Base-by-base conservation (phyloP, 2,888 invertebrate genomes). In the Thymelicus sylvestris region DNA sequence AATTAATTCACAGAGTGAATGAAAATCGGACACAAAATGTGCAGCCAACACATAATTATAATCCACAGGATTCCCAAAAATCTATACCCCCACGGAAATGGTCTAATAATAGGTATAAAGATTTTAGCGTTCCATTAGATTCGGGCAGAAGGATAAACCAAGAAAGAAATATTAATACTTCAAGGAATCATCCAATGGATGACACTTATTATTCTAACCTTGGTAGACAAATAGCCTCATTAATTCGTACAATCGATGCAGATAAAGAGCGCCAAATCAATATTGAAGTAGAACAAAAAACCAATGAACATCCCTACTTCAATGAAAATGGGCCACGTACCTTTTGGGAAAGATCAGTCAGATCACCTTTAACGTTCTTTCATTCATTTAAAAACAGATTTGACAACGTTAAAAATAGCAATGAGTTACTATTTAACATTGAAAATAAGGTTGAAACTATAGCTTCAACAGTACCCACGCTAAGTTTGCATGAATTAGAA, bases 281-380 rank as follows among this genome's bases (percentile, higher is more conserved):
- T 73, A 79, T 85, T 66, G 81, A 87, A 78, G 77, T 85, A 71
- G 82, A 85, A 50, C 61, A 71, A n/a, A 76, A 78, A 67, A 67
- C 72, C 38, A 76, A 78, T 6, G 73, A 76, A 41, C 80, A 84
- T 67, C 77, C 85, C 1, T 77, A 87, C 48, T 81, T 88, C 61
- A 83, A 82, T 68, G 84, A 87, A 72, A 84, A 83, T 74, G 75
- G 81, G 2, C 85, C 90, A 12, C 81, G 81, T 50, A 87, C 90
- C 5, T 91, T 86, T 77, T 92, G 92, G 92, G 93, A 93, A 69
- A 84, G 92, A 76, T 89, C 86, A 66, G 85, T 89, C 1, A 84
- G 93, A 75, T 92, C 93, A 10, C 90, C 91, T 2, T 73, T 86
- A 24, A 80, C 82, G 72, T 71, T 73, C 7, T 65, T 77, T n/a